These are phyloP conservation scores for Thamnophis sirtalis DNA, from an alignment of 2,113 vertebrate genomes.

Conservation along the genomic window DNA sequence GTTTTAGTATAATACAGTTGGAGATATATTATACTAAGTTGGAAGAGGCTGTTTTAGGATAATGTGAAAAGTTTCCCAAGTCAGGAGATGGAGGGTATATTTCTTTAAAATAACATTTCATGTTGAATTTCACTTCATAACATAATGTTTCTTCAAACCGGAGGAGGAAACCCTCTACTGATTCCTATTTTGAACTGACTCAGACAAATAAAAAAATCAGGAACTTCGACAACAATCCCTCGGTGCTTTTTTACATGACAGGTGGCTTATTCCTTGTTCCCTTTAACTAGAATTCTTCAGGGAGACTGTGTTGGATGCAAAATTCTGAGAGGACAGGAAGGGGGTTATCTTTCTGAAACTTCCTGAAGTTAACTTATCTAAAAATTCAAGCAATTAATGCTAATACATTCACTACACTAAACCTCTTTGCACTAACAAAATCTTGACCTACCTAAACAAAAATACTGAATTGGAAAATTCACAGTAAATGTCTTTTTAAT, in stretches of 20 bases:
- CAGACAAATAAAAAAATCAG: neutral
- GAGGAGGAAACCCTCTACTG: neutral
- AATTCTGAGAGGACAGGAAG: neutral
- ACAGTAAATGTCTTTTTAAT: neutral
- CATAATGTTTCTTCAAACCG: neutral
- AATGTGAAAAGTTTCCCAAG: neutral
- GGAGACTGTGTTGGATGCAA: neutral
- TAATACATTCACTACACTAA: fast-evolving
- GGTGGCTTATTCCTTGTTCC: neutral
- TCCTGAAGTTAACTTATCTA: neutral
- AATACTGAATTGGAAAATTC: neutral
- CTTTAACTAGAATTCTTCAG: neutral
- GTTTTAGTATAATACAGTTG: neutral
- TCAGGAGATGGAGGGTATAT: neutral
- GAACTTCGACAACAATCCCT: neutral
- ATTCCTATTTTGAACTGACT: neutral
- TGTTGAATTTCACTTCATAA: neutral
- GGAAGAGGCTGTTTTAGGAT: neutral
- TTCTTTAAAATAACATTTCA: neutral
- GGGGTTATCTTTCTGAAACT: neutral
- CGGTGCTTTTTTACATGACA: neutral
- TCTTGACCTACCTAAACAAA: neutral
- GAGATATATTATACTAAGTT: neutral
- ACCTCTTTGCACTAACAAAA: neutral
- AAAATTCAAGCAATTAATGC: neutral